Base-by-base conservation (phyloP, 2,888 invertebrate genomes). In the Emmelina monodactyla region DNA sequence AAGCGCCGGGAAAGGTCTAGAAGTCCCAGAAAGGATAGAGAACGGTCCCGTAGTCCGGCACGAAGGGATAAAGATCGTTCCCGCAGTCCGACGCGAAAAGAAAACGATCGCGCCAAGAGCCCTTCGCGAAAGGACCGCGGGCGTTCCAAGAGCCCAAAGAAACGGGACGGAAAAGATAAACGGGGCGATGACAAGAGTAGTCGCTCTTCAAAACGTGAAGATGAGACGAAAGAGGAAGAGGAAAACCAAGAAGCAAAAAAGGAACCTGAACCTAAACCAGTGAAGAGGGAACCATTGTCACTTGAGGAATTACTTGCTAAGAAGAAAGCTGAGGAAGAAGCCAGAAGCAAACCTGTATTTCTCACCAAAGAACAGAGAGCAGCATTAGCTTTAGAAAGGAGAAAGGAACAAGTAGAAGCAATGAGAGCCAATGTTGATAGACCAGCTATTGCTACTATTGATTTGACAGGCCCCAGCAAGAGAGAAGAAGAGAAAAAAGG, bases 271-370 rank as follows among this genome's bases (percentile, higher is more conserved):
- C 53, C 64, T 3, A 81, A 67, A 44, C 58, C 53, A 3, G 49
- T 56, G 12, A 80, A 58, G 68, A 80, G 63, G 33, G 97, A 97
- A 58, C 99, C 99, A 0, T 72, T 98, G 11, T 98, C 98, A 3
- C 75, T 99, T 37, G 99, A 99, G 63, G 97, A 99, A 62, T 67
- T 99, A 28, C 73, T 99, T 32, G 91, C 94, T 0, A 97, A 96
- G 68, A 97, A 97, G 61, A 97, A 98, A 58, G 94, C 94, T 1
- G 97, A 97, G 59, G 96, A 97, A 63, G 92, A 91, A 54, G 95
- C 93, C 1, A 85, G 92, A 34, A 93, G 95, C 50, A 98, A 97
- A 82, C 99, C 99, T 0, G 94, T 96, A 16, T 99, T 99, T 62
- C 76, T 99, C 22, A 93, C 95, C 0, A 98, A 97, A 80, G 97